Conservation (phyloP, 2,113 vertebrate species). For the Arenaria interpres region DNA sequence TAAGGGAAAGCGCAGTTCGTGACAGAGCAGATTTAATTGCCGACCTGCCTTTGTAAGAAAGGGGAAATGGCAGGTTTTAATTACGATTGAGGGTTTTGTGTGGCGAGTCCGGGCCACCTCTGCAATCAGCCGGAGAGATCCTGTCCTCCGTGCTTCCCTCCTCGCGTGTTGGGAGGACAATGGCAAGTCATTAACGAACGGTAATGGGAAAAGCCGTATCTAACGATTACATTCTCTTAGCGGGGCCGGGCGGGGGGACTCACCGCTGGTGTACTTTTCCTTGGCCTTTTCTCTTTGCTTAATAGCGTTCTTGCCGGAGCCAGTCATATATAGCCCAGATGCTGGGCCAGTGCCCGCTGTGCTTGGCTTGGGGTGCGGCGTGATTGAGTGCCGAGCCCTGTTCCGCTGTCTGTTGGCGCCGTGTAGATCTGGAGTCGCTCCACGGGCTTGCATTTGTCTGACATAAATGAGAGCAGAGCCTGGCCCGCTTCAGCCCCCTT, state of each 20-base stretch:
- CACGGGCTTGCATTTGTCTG: slow-evolving; percentile 37
- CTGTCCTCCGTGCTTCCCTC: slow-evolving; percentile 22
- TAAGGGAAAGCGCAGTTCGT: neutral
- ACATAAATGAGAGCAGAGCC: slow-evolving; percentile 51
- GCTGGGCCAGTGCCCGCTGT: neutral
- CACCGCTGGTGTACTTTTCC: neutral
- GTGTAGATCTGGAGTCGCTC: slow-evolving; percentile 36
- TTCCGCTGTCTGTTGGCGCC: neutral
- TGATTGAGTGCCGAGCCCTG: slow-evolving; percentile 30
- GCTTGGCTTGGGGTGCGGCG: neutral
- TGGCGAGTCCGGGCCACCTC: neutral
- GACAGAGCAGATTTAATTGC: neutral
- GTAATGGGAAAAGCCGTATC: slow-evolving; percentile 51
- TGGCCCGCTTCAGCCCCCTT: slow-evolving; percentile 5
- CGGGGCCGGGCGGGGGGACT: neutral
- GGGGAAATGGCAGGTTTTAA: slow-evolving; percentile 17
- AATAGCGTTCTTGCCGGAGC: slow-evolving; percentile 8
- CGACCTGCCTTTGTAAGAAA: neutral
- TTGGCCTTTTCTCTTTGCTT: slow-evolving; percentile 7
- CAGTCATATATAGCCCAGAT: neutral
- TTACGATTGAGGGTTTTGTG: neutral
- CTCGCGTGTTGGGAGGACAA: slow-evolving; percentile 1
- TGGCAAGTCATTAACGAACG: slow-evolving; percentile 44
- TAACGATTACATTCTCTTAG: slow-evolving; percentile 37
- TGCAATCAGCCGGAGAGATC: neutral